phyloP scores from a whole-genome alignment of 1,140 invertebrate genomes.

The Sinella curviseta region DNA sequence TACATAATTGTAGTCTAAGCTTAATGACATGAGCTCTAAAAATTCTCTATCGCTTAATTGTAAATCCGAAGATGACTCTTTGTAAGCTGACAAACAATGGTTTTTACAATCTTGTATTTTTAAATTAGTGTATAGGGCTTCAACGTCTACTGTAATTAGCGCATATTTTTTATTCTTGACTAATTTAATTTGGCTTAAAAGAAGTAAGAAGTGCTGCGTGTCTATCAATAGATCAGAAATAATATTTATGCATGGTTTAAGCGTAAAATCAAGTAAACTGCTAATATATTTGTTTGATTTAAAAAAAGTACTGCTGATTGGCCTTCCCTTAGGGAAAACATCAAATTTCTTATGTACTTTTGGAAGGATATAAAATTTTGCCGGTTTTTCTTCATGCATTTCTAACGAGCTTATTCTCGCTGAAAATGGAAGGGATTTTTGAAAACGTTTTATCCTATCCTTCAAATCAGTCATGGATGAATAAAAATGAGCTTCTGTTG shows the following conservation, averaged over 20 bases:
- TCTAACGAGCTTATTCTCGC: background rate
- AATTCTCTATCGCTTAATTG: background rate
- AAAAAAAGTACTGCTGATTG: background rate
- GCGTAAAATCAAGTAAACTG: background rate
- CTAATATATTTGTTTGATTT: background rate
- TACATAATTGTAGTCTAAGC: conserved; percentile 10
- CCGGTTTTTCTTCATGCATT: background rate
- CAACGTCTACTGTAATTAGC: background rate
- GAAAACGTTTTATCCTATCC: background rate
- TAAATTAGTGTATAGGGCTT: background rate
- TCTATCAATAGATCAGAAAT: conserved; percentile 17
- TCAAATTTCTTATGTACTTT: conserved; percentile 22
- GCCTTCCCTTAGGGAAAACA: conserved; percentile 4
- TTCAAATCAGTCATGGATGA: background rate
- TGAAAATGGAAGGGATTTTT: background rate
- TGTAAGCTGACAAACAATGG: background rate
- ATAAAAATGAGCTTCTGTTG: conserved; percentile 10
- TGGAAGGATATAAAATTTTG: conserved; percentile 17
- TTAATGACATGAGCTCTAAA: background rate
- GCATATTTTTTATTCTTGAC: background rate
- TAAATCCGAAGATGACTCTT: background rate
- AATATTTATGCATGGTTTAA: background rate
- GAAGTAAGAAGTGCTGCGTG: conserved; percentile 2
- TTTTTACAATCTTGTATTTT: conserved; percentile 13
- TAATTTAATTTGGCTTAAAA: conserved; percentile 1